phyloP scores from a whole-genome alignment of 2,888 invertebrate genomes.

The Pterostichus madidus region DNA sequence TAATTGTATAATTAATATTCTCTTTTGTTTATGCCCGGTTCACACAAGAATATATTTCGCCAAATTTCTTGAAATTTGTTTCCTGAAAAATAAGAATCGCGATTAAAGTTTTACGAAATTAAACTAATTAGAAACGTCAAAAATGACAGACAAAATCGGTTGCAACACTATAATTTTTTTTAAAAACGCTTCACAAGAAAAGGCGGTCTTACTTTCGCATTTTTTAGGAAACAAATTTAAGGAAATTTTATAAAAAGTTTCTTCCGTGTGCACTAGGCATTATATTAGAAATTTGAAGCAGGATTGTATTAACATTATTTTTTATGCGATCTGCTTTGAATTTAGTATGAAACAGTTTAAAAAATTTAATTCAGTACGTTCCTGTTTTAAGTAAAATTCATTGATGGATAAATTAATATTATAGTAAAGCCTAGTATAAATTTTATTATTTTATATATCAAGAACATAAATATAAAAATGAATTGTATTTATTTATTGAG shows the following conservation, averaged over 20 bases:
- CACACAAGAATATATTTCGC: too few relatives aligned
- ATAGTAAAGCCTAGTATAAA: neutral
- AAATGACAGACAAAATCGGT: too few relatives aligned
- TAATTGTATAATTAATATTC: conserved; percentile 39
- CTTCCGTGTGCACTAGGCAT: too few relatives aligned
- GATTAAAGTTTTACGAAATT: too few relatives aligned
- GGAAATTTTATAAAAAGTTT: too few relatives aligned
- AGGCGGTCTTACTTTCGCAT: too few relatives aligned
- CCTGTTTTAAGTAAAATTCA: conserved; percentile 41
- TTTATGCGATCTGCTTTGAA: conserved; percentile 10
- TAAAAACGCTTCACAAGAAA: too few relatives aligned
- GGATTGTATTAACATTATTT: conserved; percentile 5
- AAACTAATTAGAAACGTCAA: too few relatives aligned
- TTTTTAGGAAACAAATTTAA: too few relatives aligned
- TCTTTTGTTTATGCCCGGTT: conserved; percentile 11
- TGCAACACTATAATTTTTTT: too few relatives aligned
- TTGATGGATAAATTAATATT: conserved; percentile 21
- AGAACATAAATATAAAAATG: neutral
- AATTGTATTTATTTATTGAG: neutral
- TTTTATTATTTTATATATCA: neutral
- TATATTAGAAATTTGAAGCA: neutral
- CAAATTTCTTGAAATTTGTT: too few relatives aligned
- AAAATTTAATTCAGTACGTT: conserved; percentile 15
- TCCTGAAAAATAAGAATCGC: too few relatives aligned
- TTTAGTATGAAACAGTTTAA: neutral